Percentiles rank a stretch among this genome's conserved stretches.
phyloP scores from a whole-genome alignment of 2,888 invertebrate species.

The Cephalotes varians region DNA sequence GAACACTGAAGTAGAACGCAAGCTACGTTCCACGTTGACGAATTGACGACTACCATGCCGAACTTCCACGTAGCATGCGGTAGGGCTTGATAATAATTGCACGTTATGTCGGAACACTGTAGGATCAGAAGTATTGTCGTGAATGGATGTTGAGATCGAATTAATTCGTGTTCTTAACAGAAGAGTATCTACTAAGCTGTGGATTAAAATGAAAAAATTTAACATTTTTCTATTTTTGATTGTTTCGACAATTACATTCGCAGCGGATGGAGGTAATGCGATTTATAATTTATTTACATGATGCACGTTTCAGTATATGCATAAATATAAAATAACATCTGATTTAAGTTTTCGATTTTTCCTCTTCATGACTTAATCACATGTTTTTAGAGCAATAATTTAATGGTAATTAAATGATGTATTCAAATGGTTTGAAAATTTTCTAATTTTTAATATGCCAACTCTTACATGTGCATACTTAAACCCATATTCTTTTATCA shows the following conservation, averaged over 20 bases:
- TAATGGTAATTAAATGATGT: background rate
- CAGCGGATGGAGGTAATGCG: slow-evolving; percentile 90
- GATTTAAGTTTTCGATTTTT: background rate
- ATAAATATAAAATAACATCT: background rate
- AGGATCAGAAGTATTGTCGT: slow-evolving; percentile 54
- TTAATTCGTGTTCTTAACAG: slow-evolving; percentile 65
- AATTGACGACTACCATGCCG: slow-evolving; percentile 76
- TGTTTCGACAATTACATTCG: slow-evolving; percentile 91
- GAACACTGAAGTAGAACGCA: too few species aligned
- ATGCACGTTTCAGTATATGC: background rate
- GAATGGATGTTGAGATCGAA: slow-evolving; percentile 57
- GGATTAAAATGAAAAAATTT: slow-evolving; percentile 89
- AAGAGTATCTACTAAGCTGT: slow-evolving; percentile 44
- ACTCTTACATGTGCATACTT: background rate
- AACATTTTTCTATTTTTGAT: slow-evolving; percentile 89
- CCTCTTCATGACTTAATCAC: background rate
- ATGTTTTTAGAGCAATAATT: too few species aligned
- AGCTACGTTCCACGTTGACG: slow-evolving; percentile 83
- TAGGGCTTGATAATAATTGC: slow-evolving; percentile 61
- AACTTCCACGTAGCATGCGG: slow-evolving; percentile 81
- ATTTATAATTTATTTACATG: background rate
- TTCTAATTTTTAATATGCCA: background rate
- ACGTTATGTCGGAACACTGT: slow-evolving; percentile 61
- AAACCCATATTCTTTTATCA: too few species aligned
- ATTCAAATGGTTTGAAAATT: background rate